phyloP scores from a whole-genome alignment of 2,888 invertebrate genomes.

The Loripinus fragilis region DNA sequence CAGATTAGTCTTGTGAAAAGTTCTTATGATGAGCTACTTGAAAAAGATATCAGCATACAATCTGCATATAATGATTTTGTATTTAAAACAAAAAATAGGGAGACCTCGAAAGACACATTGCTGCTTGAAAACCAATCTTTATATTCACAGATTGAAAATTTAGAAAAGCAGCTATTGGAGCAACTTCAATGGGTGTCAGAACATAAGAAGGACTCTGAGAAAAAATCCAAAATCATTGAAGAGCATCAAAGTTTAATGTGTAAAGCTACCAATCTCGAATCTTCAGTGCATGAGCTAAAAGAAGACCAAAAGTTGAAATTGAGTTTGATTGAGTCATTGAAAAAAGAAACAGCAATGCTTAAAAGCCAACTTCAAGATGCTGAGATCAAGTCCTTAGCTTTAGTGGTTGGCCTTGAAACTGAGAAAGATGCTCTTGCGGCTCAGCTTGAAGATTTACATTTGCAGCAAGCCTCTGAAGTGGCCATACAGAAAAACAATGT shows the following conservation, averaged over 20 bases:
- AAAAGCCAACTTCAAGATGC: constrained; percentile 50
- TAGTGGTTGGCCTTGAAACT: constrained; percentile 44
- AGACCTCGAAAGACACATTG: background rate
- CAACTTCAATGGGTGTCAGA: constrained; percentile 52
- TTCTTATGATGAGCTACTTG: constrained; percentile 13
- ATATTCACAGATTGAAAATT: constrained; percentile 26
- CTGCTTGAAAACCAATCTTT: background rate
- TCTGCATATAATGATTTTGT: background rate
- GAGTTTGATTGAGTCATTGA: background rate
- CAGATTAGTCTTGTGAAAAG: constrained; percentile 28
- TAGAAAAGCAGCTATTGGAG: constrained; percentile 48
- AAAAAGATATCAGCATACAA: constrained; percentile 1
- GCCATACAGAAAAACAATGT: background rate
- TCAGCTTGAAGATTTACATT: constrained; percentile 36
- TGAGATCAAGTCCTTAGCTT: constrained; percentile 53
- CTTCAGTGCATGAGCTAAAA: background rate
- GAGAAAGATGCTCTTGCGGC: constrained; percentile 52
- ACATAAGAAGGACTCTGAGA: constrained; percentile 39
- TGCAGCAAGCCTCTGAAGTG: background rate
- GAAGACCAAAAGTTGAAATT: background rate
- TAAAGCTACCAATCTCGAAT: background rate
- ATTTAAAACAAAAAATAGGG: background rate
- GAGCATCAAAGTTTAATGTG: background rate
- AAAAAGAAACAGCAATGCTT: constrained; percentile 35
- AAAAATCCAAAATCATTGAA: constrained; percentile 28